These are phyloP conservation scores for Neodiprion virginianus DNA, from an alignment of 1,140 invertebrate genomes.

Conservation along the genomic window DNA sequence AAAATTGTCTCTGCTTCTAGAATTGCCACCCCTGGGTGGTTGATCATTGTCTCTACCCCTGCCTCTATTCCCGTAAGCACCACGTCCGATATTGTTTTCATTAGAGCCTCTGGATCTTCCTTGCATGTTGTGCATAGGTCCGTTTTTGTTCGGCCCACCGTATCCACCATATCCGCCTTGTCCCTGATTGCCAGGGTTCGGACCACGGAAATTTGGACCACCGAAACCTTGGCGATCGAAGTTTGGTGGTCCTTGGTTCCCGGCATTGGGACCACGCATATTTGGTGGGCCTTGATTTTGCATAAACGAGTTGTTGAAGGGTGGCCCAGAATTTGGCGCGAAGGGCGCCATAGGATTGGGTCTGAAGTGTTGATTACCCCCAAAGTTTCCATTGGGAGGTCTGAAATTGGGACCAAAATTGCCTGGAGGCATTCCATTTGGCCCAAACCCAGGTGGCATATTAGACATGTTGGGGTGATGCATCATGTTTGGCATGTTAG, in stretches of 20 bases:
- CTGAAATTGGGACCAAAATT: constrained; percentile 49
- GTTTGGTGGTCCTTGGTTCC: constrained; percentile 42
- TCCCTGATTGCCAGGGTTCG: constrained; percentile 27
- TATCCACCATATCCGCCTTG: constrained; percentile 16
- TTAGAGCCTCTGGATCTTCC: constrained; percentile 43
- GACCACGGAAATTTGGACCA: constrained; percentile 47
- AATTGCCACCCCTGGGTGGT: constrained; percentile 34
- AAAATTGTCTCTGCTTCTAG: constrained; percentile 50
- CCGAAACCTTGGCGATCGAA: constrained; percentile 52
- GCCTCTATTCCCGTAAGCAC: constrained; percentile 49
- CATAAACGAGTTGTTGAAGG: constrained; percentile 40
- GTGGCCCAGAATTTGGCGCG: constrained; percentile 40
- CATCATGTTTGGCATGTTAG: constrained; percentile 42
- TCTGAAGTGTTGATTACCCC: constrained; percentile 50
- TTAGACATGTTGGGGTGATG: constrained; percentile 36
- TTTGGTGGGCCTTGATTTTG: constrained; percentile 44
- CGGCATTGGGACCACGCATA: constrained; percentile 41
- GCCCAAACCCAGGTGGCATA: constrained; percentile 45
- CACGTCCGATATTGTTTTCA: constrained; percentile 46
- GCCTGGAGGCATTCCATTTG: constrained; percentile 40
- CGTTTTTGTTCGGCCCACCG: constrained; percentile 36
- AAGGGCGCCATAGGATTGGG: constrained; percentile 47
- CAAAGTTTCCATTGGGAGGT: constrained; percentile 52
- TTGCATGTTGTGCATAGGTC: constrained; percentile 36
- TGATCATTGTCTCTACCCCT: constrained; percentile 50